These are phyloP conservation scores for Arctocebus calabarensis DNA, from an alignment of 2,797 vertebrate genomes.

Conservation along the genomic window DNA sequence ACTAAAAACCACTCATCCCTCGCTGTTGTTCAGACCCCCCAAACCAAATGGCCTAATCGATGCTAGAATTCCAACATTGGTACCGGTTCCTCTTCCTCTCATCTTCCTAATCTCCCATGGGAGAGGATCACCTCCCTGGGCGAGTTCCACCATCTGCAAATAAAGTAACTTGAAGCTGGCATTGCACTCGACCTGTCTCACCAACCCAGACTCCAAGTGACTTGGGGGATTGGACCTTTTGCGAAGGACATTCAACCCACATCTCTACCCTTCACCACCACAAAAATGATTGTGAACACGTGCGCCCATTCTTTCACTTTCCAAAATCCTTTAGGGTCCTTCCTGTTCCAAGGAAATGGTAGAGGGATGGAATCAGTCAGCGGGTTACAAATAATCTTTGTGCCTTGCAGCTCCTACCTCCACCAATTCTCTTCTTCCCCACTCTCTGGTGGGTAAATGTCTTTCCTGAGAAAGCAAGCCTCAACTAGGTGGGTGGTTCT, in stretches of 20 bases:
- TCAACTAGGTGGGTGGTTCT: conserved; percentile 78
- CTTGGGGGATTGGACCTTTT: neutral
- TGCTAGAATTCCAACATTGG: neutral
- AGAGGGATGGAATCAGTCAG: neutral
- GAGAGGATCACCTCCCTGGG: neutral
- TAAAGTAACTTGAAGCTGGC: neutral
- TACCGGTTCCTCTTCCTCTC: neutral
- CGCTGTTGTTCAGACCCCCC: neutral
- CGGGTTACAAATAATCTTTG: conserved; percentile 18
- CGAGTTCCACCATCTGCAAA: neutral
- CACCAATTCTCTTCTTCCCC: conserved; percentile 55
- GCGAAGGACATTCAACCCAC: neutral
- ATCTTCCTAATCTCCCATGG: neutral
- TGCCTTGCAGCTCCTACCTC: conserved; percentile 56
- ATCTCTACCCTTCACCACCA: neutral
- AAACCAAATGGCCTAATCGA: neutral
- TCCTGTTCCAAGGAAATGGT: conserved; percentile 20
- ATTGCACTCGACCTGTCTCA: neutral
- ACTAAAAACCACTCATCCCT: neutral
- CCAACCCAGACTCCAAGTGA: neutral
- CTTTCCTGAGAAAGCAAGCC: conserved; percentile 69
- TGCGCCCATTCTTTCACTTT: conserved; percentile 28
- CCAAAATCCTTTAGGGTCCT: neutral
- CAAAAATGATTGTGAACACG: conserved; percentile 19
- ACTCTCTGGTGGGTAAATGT: conserved; percentile 69